Base-by-base conservation (phyloP, 2,888 invertebrate genomes). In the Drosophila incognita region DNA sequence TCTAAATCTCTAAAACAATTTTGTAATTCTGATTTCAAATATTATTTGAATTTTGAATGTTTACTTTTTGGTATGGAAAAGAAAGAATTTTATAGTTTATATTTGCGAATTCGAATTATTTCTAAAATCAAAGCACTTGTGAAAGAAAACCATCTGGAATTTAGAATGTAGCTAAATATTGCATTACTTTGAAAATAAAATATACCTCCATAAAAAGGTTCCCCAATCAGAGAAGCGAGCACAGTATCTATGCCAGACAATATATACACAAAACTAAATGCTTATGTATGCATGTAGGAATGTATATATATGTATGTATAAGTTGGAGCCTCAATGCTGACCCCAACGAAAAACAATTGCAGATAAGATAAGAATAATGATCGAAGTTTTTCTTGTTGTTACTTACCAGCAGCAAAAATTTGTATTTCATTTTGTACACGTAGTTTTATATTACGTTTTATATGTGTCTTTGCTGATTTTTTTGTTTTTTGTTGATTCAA, bases 331-430 rank as follows among this genome's bases (percentile, higher is more conserved):
- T 49, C 60, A 70, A 61, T 31, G 33, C 84, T 74, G 71, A 75
- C 66, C 71, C 69, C 27, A 76, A 49, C 73, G 29, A 48, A 61
- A 69, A 81, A 62, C 62, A 73, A 63, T 72, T 66, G 27, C 31
- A 60, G 86, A 86, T 86, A 88, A 86, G 86, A 86, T 90, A 90
- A 76, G 64, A 33, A 66, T 53, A 68, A 49, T 49, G 61, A 76
- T 81, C 75, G 72, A 60, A 58, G 69, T 63, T 61, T 49, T 48
- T 58, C 52, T 36, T 38, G 8, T 64, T 24, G n/a, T 38, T 68
- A 90, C 91, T 91, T 74, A 90, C 90, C 90, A 91, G 38, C 51
- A 90, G 58, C 59, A 88, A 53, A 66, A 74, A 69, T 58, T 67
- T 86, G 67, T 80, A 64, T 79, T 83, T 90, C 90, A 90, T 90